phyloP scores from a whole-genome alignment of 1,140 invertebrate genomes.

The Potamilus streckersoni region DNA sequence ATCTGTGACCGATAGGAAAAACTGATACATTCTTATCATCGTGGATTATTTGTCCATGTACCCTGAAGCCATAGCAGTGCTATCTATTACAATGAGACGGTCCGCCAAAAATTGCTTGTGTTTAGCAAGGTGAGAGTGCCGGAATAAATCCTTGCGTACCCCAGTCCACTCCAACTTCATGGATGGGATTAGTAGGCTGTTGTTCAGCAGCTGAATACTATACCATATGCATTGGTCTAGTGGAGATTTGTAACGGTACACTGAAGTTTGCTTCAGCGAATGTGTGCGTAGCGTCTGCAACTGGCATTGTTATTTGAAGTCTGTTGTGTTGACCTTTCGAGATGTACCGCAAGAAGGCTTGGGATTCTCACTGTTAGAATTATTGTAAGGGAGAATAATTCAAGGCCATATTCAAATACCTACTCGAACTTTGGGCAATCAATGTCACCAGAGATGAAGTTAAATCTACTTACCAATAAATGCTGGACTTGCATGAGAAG shows the following conservation, averaged over 20 bases:
- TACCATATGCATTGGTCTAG: slow-evolving; percentile 53
- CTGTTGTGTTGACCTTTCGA: too few species aligned
- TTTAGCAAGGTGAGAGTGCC: slow-evolving; percentile 65
- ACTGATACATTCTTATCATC: slow-evolving; percentile 16
- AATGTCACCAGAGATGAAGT: too few species aligned
- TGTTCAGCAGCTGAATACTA: slow-evolving; percentile 31
- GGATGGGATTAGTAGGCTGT: too few species aligned
- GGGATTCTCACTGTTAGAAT: too few species aligned
- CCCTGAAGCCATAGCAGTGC: slow-evolving; percentile 18
- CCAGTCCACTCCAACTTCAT: neutral
- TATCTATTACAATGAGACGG: slow-evolving; percentile 1
- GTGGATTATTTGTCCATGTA: slow-evolving; percentile 20
- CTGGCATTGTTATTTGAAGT: too few species aligned
- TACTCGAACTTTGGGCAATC: too few species aligned
- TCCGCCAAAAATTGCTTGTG: slow-evolving; percentile 46
- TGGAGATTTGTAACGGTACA: slow-evolving; percentile 44
- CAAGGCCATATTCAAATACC: too few species aligned
- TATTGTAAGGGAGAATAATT: too few species aligned
- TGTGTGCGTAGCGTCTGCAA: too few species aligned
- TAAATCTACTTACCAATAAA: too few species aligned
- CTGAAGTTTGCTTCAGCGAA: slow-evolving; percentile 13
- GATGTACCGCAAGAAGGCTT: too few species aligned
- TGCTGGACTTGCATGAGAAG: too few species aligned
- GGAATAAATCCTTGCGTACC: slow-evolving; percentile 61
- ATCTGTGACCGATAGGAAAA: slow-evolving; percentile 8